Percentiles rank a stretch among this genome's conserved stretches.
phyloP scores from a whole-genome alignment of 2,797 vertebrate species.

The Cirrhinus mrigala region DNA sequence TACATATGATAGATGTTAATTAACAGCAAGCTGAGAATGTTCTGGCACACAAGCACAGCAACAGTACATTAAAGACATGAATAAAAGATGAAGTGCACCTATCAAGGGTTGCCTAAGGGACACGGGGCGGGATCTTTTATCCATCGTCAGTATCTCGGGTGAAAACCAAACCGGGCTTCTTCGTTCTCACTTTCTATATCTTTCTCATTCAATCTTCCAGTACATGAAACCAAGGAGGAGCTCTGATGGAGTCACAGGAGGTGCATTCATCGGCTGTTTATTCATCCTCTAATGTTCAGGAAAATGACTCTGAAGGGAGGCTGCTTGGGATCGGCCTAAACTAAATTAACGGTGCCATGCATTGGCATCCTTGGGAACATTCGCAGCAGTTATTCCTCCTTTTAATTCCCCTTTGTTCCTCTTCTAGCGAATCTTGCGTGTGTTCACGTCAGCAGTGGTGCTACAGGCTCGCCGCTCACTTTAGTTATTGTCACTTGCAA shows the following conservation, averaged over 20 bases:
- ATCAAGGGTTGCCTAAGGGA: constrained; percentile 44
- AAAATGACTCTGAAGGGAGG: constrained; percentile 11
- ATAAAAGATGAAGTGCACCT: constrained; percentile 57
- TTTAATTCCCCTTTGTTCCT: constrained; percentile 17
- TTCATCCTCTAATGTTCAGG: constrained; percentile 39
- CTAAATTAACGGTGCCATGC: constrained; percentile 5
- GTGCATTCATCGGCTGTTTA: constrained; percentile 43
- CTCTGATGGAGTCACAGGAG: constrained; percentile 43
- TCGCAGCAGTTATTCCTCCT: not conserved
- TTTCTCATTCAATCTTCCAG: constrained; percentile 11
- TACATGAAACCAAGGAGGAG: constrained; percentile 43
- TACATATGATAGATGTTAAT: constrained; percentile 50
- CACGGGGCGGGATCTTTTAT: constrained; percentile 38
- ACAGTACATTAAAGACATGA: constrained; percentile 51
- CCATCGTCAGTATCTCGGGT: not conserved
- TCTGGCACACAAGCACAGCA: constrained; percentile 37
- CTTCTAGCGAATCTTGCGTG: not conserved
- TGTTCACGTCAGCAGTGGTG: not conserved
- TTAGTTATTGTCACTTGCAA: constrained; percentile 1
- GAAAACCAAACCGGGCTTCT: not conserved
- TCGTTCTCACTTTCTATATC: not conserved
- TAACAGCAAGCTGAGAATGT: constrained; percentile 33
- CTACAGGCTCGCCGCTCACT: not conserved
- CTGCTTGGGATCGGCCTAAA: constrained; percentile 35
- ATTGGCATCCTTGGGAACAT: constrained; percentile 9